Base-by-base conservation (phyloP, 2,888 invertebrate species). In the Tinea semifulvella region DNA sequence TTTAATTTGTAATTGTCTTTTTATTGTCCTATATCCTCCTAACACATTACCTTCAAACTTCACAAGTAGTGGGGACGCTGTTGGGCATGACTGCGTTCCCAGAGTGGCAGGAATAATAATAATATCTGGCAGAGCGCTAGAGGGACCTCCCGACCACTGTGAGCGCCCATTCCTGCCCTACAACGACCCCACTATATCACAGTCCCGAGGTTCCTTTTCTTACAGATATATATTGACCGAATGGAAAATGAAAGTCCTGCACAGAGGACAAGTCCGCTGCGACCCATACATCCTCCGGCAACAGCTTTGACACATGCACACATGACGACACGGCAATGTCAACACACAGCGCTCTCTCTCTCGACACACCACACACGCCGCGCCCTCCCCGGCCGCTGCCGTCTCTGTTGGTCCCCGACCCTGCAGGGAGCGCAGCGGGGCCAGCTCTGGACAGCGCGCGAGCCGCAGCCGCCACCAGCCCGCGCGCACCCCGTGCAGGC, bases 201-300 rank as follows among this genome's bases (percentile, higher is more conserved):
- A 26, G 26, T 26, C 3, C 10, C n/a, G n/a, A 26, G 11, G 11
- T 6, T 3, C 7, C 3, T 6, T 6, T 3, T 26, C 51, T 71
- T 65, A 84, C 61, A 83, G 69, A 57, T 82, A 85, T 13, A 85
- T 75, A 53, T 79, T 81, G 42, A 84, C 83, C 31, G 83, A 82
- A 53, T 76, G 79, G 52, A 82, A 80, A 52, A 84, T 82, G 56
- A 76, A 74, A 53, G 77, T 79, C 56, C 84, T 70, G 53, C 84
- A 84, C 48, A 84, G 74, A 5, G 84, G 84, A 50, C 84, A 84
- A 48, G 72, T 80, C 16, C 76, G 68, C 57, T 76, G 82, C 55
- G 75, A 80, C 16, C 69, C 68, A 63, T 74, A 75, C 2, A 84
- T 56, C n/a, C 71, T 61, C 49, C 68, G 56, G 49, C 73, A 79